Conservation (phyloP, 2,888 invertebrate genomes). For the Standfussiana lucernea region DNA sequence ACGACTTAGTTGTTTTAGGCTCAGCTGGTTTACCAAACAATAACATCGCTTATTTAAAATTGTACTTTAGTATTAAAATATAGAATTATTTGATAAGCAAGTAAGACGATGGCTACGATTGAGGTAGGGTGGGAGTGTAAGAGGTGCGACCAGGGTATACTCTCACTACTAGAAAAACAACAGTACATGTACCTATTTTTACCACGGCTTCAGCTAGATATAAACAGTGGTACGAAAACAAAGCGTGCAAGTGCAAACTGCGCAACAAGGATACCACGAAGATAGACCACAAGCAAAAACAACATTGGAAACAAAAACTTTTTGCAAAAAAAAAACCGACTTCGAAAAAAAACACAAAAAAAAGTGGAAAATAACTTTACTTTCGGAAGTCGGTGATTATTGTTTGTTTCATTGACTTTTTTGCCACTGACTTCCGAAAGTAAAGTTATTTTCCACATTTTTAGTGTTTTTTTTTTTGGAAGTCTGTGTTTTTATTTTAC, state of each 20-base stretch:
- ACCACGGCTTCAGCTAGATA: not conserved
- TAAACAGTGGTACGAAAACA: no score
- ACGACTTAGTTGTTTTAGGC: constrained; percentile 28
- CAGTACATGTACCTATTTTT: not conserved
- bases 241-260: no score
- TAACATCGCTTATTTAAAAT: constrained; percentile 10
- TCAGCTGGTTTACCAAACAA: constrained; percentile 25
- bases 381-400: no score
- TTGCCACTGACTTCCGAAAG: no score
- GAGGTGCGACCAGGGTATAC: not conserved
- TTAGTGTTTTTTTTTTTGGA: no score
- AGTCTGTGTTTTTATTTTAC: no score
- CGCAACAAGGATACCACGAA: no score
- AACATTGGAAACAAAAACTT: not conserved
- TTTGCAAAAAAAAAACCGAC: no score
- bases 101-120: not conserved
- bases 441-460: no score
- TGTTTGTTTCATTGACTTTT: no score
- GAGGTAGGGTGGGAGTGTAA: not conserved
- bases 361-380: no score
- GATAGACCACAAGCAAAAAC: not conserved
- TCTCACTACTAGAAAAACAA: not conserved
- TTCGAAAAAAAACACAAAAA: no score
- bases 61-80: constrained; percentile 13
- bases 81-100: not conserved